These are phyloP conservation scores for Rhyacophila brunnea DNA, from an alignment of 1,140 invertebrate species.

Conservation along the genomic window DNA sequence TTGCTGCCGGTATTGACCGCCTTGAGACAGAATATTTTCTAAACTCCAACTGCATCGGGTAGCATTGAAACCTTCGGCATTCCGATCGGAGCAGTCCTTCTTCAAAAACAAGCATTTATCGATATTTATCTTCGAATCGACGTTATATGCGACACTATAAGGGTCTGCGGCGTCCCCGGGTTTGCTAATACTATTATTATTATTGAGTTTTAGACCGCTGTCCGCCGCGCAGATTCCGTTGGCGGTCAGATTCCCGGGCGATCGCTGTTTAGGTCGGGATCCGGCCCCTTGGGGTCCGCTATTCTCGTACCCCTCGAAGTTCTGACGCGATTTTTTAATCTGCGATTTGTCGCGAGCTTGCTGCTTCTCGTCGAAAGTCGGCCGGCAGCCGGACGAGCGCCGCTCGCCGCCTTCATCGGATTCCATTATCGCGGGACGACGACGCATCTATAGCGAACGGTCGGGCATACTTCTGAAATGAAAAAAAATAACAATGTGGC, in stretches of 20 bases:
- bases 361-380: constrained; percentile 12
- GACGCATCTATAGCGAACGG: too few species aligned
- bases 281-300: not conserved
- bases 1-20: not conserved
- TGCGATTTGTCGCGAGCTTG: constrained; percentile 5
- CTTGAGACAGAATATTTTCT: not conserved
- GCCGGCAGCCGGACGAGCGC: constrained; percentile 3
- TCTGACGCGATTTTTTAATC: constrained; percentile 15
- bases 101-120: constrained; percentile 17
- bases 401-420: constrained; percentile 12
- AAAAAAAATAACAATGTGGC: not conserved
- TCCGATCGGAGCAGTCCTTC: constrained; percentile 9
- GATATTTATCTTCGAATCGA: constrained; percentile 17
- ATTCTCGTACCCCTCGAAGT: not conserved
- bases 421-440: constrained; percentile 8
- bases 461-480: not conserved
- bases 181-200: not conserved
- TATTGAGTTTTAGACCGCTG: constrained; percentile 1
- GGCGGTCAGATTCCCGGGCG: constrained; percentile 16
- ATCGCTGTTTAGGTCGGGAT: constrained; percentile 16
- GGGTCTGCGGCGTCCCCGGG: constrained; percentile 10
- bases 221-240: constrained; percentile 15
- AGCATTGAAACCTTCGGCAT: not conserved
- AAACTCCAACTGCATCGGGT: constrained; percentile 18
- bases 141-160: constrained; percentile 21